A percentile compares a stretch with the other conserved stretches of the same genome.
phyloP scores from a whole-genome alignment of 2,888 invertebrate genomes.

The Diarsia mendica region DNA sequence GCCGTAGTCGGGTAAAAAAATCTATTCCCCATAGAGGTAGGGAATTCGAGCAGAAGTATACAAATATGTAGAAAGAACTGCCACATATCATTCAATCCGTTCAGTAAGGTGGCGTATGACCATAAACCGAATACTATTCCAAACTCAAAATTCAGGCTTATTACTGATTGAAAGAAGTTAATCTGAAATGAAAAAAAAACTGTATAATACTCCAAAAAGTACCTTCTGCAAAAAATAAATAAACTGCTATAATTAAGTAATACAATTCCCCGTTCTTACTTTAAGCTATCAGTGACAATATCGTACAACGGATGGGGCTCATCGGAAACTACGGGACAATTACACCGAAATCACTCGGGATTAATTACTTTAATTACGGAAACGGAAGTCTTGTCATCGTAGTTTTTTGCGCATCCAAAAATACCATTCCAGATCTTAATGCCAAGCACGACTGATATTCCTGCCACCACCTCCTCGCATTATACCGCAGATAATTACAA shows the following conservation, averaged over 20 bases:
- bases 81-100: not conserved
- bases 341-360: slow-evolving; percentile 84
- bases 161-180: not conserved
- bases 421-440: slow-evolving; percentile 79
- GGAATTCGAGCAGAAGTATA: not conserved
- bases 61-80: not conserved
- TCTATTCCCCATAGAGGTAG: not conserved
- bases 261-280: slow-evolving; percentile 22
- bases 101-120: not conserved
- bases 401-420: slow-evolving; percentile 75
- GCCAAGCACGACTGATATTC: slow-evolving; percentile 74
- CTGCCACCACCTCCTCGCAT: slow-evolving; percentile 64
- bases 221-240: slow-evolving; percentile 5
- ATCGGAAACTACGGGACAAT: slow-evolving; percentile 84
- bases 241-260: slow-evolving; percentile 29
- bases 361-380: slow-evolving; percentile 89
- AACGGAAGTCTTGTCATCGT: slow-evolving; percentile 82
- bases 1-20: too few relatives aligned
- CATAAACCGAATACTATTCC: not conserved
- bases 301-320: slow-evolving; percentile 76
- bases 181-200: too few relatives aligned
- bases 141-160: not conserved
- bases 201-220: not conserved
- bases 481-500: slow-evolving; percentile 60
- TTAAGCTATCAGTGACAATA: slow-evolving; percentile 52